Evolutionary conservation across 2,797 vertebrate species (phyloP).

Genomic region (Anomalospiza imberbis): DNA sequence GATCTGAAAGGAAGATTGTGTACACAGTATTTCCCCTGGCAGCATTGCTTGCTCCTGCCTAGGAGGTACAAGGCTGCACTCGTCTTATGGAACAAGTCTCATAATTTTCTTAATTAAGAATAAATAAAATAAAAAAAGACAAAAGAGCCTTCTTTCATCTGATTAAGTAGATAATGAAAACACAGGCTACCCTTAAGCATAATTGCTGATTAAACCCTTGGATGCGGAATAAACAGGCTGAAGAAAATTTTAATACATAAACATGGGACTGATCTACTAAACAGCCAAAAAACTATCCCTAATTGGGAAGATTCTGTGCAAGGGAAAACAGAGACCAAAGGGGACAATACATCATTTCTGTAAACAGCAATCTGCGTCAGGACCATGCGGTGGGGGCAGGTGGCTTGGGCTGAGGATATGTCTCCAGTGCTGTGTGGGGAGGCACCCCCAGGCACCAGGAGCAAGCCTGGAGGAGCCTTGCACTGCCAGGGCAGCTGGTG

Average conservation of each 20-base stretch:
- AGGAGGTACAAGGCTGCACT: background rate
- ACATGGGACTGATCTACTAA: background rate
- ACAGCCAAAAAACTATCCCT: background rate
- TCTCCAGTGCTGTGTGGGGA: rapidly evolving
- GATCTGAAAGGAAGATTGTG: background rate
- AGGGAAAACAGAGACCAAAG: background rate
- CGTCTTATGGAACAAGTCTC: background rate
- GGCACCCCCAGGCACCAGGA: background rate
- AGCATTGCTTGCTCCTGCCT: background rate
- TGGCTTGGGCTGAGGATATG: background rate
- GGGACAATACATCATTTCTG: background rate
- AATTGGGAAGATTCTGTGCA: background rate
- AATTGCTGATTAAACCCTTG: background rate
- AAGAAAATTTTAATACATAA: constrained; percentile 7
- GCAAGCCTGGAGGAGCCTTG: background rate
- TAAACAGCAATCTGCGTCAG: background rate
- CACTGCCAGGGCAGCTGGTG: background rate
- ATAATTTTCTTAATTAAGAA: constrained; percentile 14
- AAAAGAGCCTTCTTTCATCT: background rate
- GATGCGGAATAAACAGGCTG: background rate
- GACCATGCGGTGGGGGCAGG: rapidly evolving
- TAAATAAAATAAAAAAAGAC: background rate
- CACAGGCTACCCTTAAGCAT: background rate
- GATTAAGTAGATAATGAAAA: constrained; percentile 4
- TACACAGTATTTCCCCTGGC: background rate